Evolutionary conservation across 2,113 vertebrate genomes (phyloP).

Genomic region (Cettia cetti): DNA sequence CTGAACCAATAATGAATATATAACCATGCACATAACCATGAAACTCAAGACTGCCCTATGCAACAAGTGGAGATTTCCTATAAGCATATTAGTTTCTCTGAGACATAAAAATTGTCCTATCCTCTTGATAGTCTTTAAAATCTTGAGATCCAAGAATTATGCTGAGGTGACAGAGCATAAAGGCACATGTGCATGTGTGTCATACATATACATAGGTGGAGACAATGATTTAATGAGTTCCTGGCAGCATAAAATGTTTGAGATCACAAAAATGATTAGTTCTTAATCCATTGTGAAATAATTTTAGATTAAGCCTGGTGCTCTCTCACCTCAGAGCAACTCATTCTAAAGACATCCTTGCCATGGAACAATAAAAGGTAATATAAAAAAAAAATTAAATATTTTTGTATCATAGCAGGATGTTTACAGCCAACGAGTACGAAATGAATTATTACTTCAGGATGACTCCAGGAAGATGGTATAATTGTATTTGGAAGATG

Average conservation of each 20-base stretch:
- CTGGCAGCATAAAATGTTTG: background rate
- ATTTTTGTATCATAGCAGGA: constrained; percentile 16
- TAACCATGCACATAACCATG: background rate
- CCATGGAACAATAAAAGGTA: background rate
- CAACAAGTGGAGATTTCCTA: background rate
- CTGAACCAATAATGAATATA: background rate
- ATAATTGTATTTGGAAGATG: constrained; percentile 3
- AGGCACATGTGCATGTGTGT: background rate
- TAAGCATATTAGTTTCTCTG: background rate
- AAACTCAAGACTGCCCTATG: background rate
- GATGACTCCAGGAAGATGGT: background rate
- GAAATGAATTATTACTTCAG: constrained; percentile 41
- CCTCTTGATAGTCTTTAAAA: background rate
- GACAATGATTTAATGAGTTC: background rate
- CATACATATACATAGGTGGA: background rate
- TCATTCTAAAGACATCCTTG: background rate
- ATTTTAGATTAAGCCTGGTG: background rate
- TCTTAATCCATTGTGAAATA: background rate
- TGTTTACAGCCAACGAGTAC: constrained; percentile 2
- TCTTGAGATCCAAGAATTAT: background rate
- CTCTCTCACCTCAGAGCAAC: background rate
- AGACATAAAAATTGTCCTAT: background rate
- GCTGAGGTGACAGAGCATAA: background rate
- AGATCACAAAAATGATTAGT: background rate
- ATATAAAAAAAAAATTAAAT: constrained; percentile 31